Percentiles rank a stretch among this genome's conserved stretches.
Evolutionary conservation across 2,113 vertebrate genomes (phyloP).

Genomic region (Paracanthobrama guichenoti): DNA sequence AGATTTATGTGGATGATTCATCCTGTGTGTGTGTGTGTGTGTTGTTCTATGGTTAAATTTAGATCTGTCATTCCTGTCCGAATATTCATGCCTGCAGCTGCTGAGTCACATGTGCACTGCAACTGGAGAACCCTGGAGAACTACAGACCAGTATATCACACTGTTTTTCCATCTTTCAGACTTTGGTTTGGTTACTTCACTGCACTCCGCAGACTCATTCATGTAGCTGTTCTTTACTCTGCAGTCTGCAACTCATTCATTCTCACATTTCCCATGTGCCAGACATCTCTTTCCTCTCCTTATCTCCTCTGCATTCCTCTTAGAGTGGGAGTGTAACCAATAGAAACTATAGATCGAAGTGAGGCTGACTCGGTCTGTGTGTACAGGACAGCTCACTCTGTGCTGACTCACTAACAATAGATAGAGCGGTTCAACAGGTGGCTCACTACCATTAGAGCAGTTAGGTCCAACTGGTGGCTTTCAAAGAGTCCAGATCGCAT

Average conservation of each 20-base stretch:
- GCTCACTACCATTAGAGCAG: not conserved
- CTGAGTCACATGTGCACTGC: slow-evolving; percentile 78
- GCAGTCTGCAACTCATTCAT: slow-evolving; percentile 2
- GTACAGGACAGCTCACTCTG: not conserved
- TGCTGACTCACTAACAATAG: slow-evolving; percentile 13
- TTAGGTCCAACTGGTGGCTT: not conserved
- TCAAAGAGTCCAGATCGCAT: not conserved
- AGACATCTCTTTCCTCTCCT: slow-evolving; percentile 12
- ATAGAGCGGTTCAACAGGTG: slow-evolving; percentile 1
- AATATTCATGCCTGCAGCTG: slow-evolving; percentile 67
- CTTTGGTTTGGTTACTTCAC: not conserved
- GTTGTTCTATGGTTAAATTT: slow-evolving; percentile 60
- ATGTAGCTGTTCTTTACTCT: not conserved
- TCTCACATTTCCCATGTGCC: slow-evolving; percentile 14
- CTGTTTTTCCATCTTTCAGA: slow-evolving; percentile 13
- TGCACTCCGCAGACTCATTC: slow-evolving; percentile 1
- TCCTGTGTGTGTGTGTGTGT: slow-evolving; percentile 1
- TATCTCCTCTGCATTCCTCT: not conserved
- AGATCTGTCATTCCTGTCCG: slow-evolving; percentile 75
- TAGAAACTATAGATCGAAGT: not conserved
- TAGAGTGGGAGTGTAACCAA: slow-evolving; percentile 14
- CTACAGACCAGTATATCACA: not conserved
- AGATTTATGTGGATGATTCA: not conserved
- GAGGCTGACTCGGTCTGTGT: not conserved
- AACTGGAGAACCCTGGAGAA: slow-evolving; percentile 28